Evolutionary conservation across 2,797 vertebrate genomes (phyloP).

Genomic region (Onychomys torridus): DNA sequence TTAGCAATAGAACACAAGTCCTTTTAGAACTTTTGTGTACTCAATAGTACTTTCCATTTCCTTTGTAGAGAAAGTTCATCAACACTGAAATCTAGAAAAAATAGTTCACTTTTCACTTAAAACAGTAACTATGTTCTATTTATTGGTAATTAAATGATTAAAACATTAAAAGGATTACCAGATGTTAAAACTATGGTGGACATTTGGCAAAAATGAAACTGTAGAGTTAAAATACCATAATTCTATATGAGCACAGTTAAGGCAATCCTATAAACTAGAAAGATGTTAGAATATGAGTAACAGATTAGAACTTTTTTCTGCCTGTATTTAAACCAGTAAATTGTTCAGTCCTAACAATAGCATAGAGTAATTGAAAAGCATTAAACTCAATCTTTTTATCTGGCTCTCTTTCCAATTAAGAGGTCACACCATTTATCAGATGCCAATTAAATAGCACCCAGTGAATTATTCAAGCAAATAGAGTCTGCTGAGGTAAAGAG

Average conservation of each 20-base stretch:
- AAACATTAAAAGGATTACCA: slow-evolving; percentile 37
- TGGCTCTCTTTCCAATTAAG: slow-evolving; percentile 60
- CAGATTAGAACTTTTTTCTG: background rate
- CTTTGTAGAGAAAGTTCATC: background rate
- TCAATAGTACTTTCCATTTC: slow-evolving; percentile 40
- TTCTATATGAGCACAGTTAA: slow-evolving; percentile 5
- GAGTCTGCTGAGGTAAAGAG: slow-evolving; percentile 49
- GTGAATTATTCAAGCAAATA: slow-evolving; percentile 70
- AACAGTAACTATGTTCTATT: background rate
- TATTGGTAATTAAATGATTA: slow-evolving; percentile 38
- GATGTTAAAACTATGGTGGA: background rate
- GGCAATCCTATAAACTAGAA: slow-evolving; percentile 1
- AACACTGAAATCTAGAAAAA: slow-evolving; percentile 15
- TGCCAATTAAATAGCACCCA: slow-evolving; percentile 68
- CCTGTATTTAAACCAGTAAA: slow-evolving; percentile 55
- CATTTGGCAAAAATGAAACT: background rate
- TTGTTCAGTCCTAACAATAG: slow-evolving; percentile 1
- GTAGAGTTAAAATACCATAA: background rate
- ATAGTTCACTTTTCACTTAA: background rate
- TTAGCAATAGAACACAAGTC: slow-evolving; percentile 28
- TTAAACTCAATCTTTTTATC: slow-evolving; percentile 67
- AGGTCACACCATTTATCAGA: slow-evolving; percentile 62
- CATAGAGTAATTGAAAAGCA: slow-evolving; percentile 56
- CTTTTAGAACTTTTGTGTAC: background rate
- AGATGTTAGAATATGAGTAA: background rate